These are phyloP conservation scores for Siniperca undulata DNA, from an alignment of 2,797 vertebrate species.

Conservation along the genomic window DNA sequence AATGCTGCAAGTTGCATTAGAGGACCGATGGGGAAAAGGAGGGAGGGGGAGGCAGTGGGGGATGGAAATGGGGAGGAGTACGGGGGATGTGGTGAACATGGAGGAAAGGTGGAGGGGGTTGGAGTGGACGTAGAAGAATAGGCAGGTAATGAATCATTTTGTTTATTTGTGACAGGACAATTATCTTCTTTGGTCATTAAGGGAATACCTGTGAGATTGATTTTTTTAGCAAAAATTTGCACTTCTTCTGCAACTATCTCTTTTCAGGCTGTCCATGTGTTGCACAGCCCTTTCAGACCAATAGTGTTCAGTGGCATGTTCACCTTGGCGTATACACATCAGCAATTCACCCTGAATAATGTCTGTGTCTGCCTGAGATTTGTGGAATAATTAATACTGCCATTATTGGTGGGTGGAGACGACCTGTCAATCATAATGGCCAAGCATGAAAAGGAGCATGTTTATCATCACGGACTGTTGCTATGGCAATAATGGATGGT, in stretches of 20 bases:
- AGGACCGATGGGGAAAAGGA: constrained; percentile 40
- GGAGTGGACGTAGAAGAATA: constrained; percentile 44
- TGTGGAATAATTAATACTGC: constrained; percentile 82
- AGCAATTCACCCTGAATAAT: constrained; percentile 76
- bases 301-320: constrained; percentile 25
- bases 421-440: constrained; percentile 76
- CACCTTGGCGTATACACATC: constrained; percentile 66
- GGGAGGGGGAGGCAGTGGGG: constrained; percentile 44
- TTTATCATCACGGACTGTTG: constrained; percentile 75
- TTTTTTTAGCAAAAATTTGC: constrained; percentile 25
- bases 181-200: constrained; percentile 3
- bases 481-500: constrained; percentile 71
- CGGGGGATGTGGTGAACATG: constrained; percentile 64
- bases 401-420: constrained; percentile 82
- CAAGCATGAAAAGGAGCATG: constrained; percentile 74
- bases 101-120: constrained; percentile 54
- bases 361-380: constrained; percentile 66
- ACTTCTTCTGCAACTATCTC: constrained; percentile 1
- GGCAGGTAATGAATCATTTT: constrained; percentile 55
- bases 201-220: constrained; percentile 14
- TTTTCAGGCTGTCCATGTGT: constrained; percentile 38
- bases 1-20: constrained; percentile 73
- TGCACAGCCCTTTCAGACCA: constrained; percentile 22
- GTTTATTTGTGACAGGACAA: constrained; percentile 39
- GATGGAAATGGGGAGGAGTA: constrained; percentile 56